These are phyloP conservation scores for Acropternis orthonyx DNA, from an alignment of 2,797 vertebrate species.

Conservation along the genomic window DNA sequence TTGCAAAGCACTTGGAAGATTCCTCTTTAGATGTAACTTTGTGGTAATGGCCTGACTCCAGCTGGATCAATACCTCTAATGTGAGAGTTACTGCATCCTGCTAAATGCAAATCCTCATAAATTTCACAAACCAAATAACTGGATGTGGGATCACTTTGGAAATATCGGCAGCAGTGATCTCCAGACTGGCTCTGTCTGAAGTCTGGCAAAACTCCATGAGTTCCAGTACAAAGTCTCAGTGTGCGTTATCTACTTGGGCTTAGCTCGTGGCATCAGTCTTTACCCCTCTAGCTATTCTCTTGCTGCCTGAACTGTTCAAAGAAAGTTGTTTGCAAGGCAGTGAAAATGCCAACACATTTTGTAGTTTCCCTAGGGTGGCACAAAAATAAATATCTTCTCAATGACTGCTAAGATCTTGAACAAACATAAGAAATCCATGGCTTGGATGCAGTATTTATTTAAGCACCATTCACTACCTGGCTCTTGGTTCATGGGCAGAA, in stretches of 20 bases:
- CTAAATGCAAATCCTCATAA: not conserved
- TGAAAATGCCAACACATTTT: not conserved
- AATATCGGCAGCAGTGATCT: not conserved
- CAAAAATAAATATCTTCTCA: not conserved
- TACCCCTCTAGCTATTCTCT: not conserved
- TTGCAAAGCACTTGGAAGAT: not conserved
- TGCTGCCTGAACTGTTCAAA: not conserved
- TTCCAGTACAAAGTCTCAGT: not conserved
- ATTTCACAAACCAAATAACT: not conserved
- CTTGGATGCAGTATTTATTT: not conserved
- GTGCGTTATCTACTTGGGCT: not conserved
- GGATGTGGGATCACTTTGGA: not conserved
- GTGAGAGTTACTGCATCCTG: not conserved
- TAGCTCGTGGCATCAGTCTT: not conserved
- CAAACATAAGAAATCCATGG: not conserved
- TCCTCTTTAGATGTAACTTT: not conserved
- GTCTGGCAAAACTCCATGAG: not conserved
- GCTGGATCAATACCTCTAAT: not conserved
- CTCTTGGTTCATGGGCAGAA: not conserved
- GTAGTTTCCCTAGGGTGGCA: not conserved
- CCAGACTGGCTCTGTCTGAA: not conserved
- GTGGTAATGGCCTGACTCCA: not conserved
- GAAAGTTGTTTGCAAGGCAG: not conserved
- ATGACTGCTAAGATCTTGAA: not conserved
- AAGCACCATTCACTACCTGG: not conserved